Base-by-base conservation (phyloP, 1,140 invertebrate genomes). In the Rhysida immarginata region DNA sequence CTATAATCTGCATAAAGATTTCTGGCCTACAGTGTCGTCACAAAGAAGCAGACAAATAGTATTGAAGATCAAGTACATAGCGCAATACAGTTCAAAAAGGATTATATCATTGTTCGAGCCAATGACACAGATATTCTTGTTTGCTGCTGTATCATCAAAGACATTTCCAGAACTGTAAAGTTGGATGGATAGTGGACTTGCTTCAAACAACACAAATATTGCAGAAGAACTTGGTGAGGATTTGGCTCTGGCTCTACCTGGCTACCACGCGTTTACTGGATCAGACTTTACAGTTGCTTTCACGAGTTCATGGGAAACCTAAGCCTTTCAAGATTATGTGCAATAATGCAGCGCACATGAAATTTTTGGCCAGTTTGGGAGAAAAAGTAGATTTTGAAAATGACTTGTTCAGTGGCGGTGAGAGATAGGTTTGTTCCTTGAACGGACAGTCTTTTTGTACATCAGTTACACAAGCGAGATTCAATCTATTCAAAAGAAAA, bases 81-180 rank as follows among this genome's bases (percentile, higher is more conserved):
- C 16, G 18, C 44, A 46, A 46, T 23, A 46, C 16, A 46, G 44
- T 20, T 46, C 18, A 5, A 20, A 46, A 46, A 46, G 44, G 20
- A 46, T n/a, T n/a, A 46, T 20, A 46, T 46, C 44, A 20, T 46
- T 46, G 5, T 46, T 46, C 44, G 44, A 46, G 44, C 44, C 44
- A 46, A 46, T 46, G 44, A 46, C 44, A 46, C 44, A 20, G 44
- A n/a, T 13, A 13, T 46, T 20, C 20, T 46, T 8, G 8, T 46
- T 46, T 46, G 44, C 44, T 46, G 44, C 8, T 46, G 16, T 46
- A 20, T 46, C 18, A 46, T 46, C 44, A 46, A 46, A 46, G 29
- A 20, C 44, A 46, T 20, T 46, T 46, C 44, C 44, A 11, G 5
- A 16, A 46, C 44, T 46, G 44, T 46, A 46, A 46, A 23, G 8